These are phyloP conservation scores for Trichogramma dendrolimi DNA, from an alignment of 2,888 invertebrate genomes.

Conservation along the genomic window DNA sequence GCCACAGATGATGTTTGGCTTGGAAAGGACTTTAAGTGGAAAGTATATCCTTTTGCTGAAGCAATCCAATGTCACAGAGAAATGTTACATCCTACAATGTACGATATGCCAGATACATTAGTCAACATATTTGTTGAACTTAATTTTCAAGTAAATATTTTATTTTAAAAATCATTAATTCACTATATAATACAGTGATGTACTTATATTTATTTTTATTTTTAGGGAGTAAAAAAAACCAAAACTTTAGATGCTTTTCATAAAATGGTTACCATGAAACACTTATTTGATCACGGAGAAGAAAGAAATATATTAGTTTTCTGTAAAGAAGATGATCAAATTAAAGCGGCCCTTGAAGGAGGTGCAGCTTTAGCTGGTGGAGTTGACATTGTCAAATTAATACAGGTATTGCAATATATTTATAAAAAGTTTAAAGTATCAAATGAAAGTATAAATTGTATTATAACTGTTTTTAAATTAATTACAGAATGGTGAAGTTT, in stretches of 20 bases:
- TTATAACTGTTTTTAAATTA: neutral
- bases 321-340: constrained; percentile 63
- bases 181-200: constrained; percentile 2
- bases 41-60: constrained; percentile 65
- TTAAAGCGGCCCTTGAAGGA: constrained; percentile 61
- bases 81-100: constrained; percentile 78
- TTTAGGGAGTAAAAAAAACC: constrained; percentile 52
- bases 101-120: constrained; percentile 69
- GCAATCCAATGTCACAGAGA: constrained; percentile 76
- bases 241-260: constrained; percentile 68
- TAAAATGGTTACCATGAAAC: constrained; percentile 64
- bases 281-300: constrained; percentile 67
- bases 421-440: no score
- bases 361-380: constrained; percentile 75
- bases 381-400: constrained; percentile 68
- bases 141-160: constrained; percentile 64
- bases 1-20: constrained; percentile 66
- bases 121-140: constrained; percentile 71
- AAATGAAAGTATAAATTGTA: neutral
- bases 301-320: constrained; percentile 70
- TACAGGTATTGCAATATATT: constrained; percentile 56
- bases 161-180: constrained; percentile 2
- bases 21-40: constrained; percentile 57
- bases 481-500: constrained; percentile 56
- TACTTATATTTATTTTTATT: constrained; percentile 8